These are phyloP conservation scores for Myotis vivesi DNA, from an alignment of 2,797 vertebrate genomes.

Conservation along the genomic window DNA sequence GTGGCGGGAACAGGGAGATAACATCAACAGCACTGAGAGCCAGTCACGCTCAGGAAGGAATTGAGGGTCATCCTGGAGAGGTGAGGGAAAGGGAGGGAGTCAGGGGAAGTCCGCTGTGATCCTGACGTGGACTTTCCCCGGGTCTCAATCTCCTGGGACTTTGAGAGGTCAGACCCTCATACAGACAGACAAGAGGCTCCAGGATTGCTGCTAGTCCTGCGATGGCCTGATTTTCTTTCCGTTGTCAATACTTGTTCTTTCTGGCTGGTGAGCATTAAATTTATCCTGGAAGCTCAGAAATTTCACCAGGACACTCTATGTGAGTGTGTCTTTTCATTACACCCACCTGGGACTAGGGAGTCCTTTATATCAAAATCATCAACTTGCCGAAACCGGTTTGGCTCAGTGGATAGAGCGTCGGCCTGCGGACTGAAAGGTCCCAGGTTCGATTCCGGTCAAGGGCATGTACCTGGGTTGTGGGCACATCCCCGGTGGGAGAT, in stretches of 20 bases:
- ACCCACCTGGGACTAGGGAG: neutral
- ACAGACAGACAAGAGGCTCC: neutral
- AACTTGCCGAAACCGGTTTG: neutral
- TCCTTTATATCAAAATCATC: neutral
- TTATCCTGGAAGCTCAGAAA: neutral
- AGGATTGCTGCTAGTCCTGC: neutral
- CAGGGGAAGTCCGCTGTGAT: neutral
- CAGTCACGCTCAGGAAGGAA: neutral
- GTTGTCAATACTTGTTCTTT: slow-evolving; percentile 1
- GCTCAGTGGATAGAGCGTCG: no score
- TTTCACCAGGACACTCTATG: neutral
- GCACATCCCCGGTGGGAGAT: no score
- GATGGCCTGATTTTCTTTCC: neutral
- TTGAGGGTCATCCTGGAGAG: neutral
- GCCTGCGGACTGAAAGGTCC: no score
- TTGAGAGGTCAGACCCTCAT: neutral
- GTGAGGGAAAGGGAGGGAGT: neutral
- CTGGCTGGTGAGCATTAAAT: neutral
- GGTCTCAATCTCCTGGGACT: neutral
- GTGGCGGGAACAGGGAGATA: neutral
- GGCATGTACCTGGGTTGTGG: no score
- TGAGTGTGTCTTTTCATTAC: neutral
- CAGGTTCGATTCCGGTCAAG: no score
- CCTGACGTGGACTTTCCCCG: neutral
- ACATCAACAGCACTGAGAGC: neutral